These are phyloP conservation scores for Phenganax marumi DNA, from an alignment of 92 coral and sea anemone genomes.

Conservation along the genomic window DNA sequence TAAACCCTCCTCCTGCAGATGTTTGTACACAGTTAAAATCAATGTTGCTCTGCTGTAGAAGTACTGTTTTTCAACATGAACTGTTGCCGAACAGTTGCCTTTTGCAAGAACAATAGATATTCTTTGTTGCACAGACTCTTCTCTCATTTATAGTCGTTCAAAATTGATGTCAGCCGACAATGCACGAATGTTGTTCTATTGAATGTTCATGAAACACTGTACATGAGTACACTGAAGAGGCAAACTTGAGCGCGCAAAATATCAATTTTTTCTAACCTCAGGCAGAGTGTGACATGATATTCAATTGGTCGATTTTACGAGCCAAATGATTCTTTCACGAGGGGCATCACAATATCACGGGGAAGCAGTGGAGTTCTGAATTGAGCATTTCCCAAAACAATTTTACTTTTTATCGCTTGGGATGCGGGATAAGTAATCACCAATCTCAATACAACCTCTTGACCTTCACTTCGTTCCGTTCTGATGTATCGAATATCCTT, in stretches of 20 bases:
- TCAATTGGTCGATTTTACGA: not conserved
- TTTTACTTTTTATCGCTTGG: slow-evolving; percentile 4
- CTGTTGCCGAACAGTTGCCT: not conserved
- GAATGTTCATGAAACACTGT: not conserved
- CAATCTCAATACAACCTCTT: slow-evolving; percentile 34
- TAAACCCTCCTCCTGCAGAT: slow-evolving; percentile 36
- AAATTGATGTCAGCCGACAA: slow-evolving; percentile 16
- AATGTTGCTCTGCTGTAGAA: not conserved
- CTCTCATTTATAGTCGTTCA: not conserved
- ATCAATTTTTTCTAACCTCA: not conserved
- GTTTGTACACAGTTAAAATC: slow-evolving; percentile 22
- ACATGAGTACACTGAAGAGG: not conserved
- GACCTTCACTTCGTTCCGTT: slow-evolving; percentile 29
- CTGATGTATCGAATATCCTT: slow-evolving; percentile 23
- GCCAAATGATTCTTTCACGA: not conserved
- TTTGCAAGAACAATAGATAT: too few species aligned
- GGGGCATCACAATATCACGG: not conserved
- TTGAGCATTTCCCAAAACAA: slow-evolving; percentile 15
- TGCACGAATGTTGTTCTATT: not conserved
- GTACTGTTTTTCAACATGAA: slow-evolving; percentile 3
- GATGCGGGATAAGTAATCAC: slow-evolving; percentile 31
- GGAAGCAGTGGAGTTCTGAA: slow-evolving; percentile 14
- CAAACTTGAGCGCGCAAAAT: not conserved
- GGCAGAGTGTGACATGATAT: slow-evolving; percentile 12
- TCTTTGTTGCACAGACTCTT: not conserved